Evolutionary conservation across 1,140 invertebrate species (phyloP).

Genomic region (Hypothenemus hampei): DNA sequence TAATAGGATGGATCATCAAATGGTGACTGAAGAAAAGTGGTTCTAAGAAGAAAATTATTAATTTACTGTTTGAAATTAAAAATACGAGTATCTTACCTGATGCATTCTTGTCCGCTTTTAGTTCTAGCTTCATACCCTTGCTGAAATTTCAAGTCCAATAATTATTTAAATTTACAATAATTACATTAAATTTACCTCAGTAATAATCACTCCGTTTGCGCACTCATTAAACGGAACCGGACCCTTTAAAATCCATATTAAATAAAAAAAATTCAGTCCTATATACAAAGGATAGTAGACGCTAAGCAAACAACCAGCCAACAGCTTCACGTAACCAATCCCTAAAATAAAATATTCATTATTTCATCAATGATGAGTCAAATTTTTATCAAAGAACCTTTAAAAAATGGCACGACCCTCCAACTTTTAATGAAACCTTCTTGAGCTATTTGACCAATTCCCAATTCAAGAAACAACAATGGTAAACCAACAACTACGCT

Average conservation of each 20-base stretch:
- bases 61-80: too few relatives aligned
- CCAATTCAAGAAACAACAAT: slow-evolving; percentile 69
- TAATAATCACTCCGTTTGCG: slow-evolving; percentile 34
- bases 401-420: slow-evolving; percentile 74
- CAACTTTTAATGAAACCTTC: slow-evolving; percentile 71
- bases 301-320: slow-evolving; percentile 48
- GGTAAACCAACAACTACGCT: slow-evolving; percentile 64
- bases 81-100: slow-evolving; percentile 48
- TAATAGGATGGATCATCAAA: slow-evolving; percentile 50
- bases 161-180: not conserved
- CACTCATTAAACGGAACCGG: slow-evolving; percentile 51
- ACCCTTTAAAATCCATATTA: slow-evolving; percentile 51
- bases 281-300: slow-evolving; percentile 53
- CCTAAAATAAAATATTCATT: slow-evolving; percentile 47
- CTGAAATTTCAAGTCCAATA: slow-evolving; percentile 38
- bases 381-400: too few relatives aligned
- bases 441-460: slow-evolving; percentile 72
- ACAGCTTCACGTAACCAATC: slow-evolving; percentile 53
- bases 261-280: slow-evolving; percentile 49
- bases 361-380: too few relatives aligned
- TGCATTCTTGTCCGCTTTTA: slow-evolving; percentile 46
- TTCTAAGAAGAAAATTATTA: slow-evolving; percentile 40
- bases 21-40: slow-evolving; percentile 48
- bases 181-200: slow-evolving; percentile 38
- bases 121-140: slow-evolving; percentile 37